Evolutionary conservation across 2,888 invertebrate species (phyloP).

Genomic region (Dicycla oo): DNA sequence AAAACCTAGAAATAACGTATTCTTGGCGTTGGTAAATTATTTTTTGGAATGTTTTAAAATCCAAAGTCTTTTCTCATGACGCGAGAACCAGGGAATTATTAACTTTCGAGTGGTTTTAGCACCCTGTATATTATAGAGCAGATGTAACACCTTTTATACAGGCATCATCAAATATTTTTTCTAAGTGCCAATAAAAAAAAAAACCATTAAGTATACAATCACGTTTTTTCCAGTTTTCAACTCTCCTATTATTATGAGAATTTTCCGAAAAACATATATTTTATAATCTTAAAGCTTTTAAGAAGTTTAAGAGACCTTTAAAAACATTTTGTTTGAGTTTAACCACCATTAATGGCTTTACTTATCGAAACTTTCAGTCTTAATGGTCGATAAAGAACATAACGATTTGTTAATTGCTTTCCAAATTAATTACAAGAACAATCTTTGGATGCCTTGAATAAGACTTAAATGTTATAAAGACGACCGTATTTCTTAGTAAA

Average conservation of each 20-base stretch:
- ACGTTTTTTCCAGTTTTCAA: background rate
- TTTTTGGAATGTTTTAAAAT: background rate
- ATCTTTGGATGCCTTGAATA: constrained; percentile 28
- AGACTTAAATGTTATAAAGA: background rate
- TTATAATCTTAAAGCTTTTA: constrained; percentile 26
- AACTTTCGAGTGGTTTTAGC: background rate
- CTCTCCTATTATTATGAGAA: background rate
- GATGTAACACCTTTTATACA: background rate
- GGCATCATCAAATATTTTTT: background rate
- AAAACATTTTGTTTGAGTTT: constrained; percentile 47
- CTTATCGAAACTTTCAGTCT: constrained; percentile 37
- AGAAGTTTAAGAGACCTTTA: constrained; percentile 23
- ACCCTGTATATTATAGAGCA: background rate
- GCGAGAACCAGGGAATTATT: background rate
- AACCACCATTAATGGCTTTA: constrained; percentile 42
- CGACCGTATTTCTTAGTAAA: background rate
- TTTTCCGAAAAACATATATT: background rate
- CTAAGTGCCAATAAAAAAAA: too few species aligned
- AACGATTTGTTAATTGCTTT: constrained; percentile 60
- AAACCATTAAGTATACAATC: too few species aligned
- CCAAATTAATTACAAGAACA: constrained; percentile 49
- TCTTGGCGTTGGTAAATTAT: background rate
- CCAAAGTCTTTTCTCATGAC: background rate
- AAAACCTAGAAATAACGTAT: background rate
- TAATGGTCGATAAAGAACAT: constrained; percentile 57